Evolutionary conservation across 2,888 invertebrate genomes (phyloP).

Genomic region (Dolomedes plantarius): DNA sequence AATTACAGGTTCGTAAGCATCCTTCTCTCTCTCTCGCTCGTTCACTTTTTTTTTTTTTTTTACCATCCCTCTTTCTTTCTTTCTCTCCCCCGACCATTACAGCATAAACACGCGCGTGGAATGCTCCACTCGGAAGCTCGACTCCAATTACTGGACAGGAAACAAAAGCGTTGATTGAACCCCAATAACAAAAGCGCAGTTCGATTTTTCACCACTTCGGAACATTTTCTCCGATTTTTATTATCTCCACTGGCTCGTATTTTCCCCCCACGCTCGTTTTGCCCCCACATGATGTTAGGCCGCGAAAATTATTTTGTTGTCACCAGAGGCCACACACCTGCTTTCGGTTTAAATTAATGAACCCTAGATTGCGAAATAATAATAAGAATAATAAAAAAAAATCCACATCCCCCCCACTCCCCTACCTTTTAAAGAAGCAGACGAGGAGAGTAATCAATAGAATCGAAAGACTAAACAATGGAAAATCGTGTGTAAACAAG

Average conservation of each 20-base stretch:
- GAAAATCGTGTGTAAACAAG: slow-evolving; percentile 54
- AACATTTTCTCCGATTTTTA: slow-evolving; percentile 15
- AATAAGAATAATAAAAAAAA: neutral
- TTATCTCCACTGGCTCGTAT: neutral
- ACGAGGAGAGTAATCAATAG: neutral
- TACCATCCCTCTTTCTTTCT: no score
- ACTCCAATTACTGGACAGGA: slow-evolving; percentile 22
- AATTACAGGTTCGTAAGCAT: slow-evolving; percentile 40
- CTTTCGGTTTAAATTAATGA: slow-evolving; percentile 49
- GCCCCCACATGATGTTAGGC: neutral
- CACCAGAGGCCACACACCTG: slow-evolving; percentile 35
- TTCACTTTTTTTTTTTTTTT: neutral
- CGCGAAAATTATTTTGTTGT: slow-evolving; percentile 46
- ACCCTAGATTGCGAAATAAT: slow-evolving; percentile 25
- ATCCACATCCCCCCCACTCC: neutral
- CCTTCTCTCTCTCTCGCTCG: neutral
- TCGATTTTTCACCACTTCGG: slow-evolving; percentile 22
- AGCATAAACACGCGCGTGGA: neutral
- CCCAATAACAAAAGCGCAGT: slow-evolving; percentile 36
- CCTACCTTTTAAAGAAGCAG: neutral
- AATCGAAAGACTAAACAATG: slow-evolving; percentile 7
- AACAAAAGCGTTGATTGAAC: neutral
- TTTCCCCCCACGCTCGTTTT: neutral
- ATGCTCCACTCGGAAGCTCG: neutral
- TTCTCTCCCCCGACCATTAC: neutral